Conservation (phyloP, 92 coral and sea anemone species). For the Porites evermanni region DNA sequence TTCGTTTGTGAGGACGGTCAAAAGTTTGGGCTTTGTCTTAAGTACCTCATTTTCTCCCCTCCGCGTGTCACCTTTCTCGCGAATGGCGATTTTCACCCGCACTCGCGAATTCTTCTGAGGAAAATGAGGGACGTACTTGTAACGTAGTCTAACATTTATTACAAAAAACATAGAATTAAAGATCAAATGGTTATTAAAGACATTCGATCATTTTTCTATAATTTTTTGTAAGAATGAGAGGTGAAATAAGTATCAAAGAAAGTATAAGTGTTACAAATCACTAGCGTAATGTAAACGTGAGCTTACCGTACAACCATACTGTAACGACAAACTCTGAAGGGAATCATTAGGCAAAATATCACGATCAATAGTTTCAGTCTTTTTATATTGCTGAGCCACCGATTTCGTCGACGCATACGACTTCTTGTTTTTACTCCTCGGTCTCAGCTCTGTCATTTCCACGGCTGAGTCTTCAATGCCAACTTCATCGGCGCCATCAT, state of each 20-base stretch:
- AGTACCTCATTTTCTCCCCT: too few relatives aligned
- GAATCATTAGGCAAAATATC: conserved; percentile 85
- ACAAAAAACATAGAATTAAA: too few relatives aligned
- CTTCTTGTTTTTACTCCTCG: conserved; percentile 76
- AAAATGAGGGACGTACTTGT: too few relatives aligned
- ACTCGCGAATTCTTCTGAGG: too few relatives aligned
- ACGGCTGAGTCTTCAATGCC: conserved; percentile 72
- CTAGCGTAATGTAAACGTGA: not conserved
- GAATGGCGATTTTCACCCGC: too few relatives aligned
- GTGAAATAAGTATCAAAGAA: not conserved
- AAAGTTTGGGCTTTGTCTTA: too few relatives aligned
- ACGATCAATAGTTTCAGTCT: conserved; percentile 81
- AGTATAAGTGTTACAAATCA: not conserved
- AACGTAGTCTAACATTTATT: too few relatives aligned
- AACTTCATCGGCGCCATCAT: conserved; percentile 77
- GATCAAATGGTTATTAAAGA: too few relatives aligned
- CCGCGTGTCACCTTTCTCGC: too few relatives aligned
- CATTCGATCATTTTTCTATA: too few relatives aligned
- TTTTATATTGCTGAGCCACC: conserved; percentile 63
- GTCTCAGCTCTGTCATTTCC: conserved; percentile 91
- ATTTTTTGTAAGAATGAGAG: too few relatives aligned
- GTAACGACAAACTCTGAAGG: conserved; percentile 88
- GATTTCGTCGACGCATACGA: conserved; percentile 36
- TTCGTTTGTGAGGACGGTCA: too few relatives aligned
- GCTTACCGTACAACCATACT: conserved; percentile 98